A percentile compares a stretch with the other conserved stretches of the same genome.
phyloP scores from a whole-genome alignment of 2,888 invertebrate genomes.

The Clostera curtula region DNA sequence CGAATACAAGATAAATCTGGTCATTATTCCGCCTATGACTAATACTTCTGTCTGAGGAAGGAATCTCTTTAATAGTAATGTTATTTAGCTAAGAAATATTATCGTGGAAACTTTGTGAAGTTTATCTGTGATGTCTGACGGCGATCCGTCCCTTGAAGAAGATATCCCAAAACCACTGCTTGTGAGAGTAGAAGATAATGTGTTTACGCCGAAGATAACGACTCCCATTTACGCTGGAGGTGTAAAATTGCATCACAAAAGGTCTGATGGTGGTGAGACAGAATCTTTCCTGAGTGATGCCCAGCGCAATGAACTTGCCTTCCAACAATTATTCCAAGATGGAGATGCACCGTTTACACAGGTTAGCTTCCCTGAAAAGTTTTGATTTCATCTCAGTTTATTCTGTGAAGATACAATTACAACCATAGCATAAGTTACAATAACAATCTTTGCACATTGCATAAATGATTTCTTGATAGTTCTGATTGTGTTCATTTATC shows the following conservation, averaged over 20 bases:
- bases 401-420: too few relatives aligned
- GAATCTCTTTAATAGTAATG: constrained; percentile 12
- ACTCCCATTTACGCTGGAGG: constrained; percentile 60
- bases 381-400: too few relatives aligned
- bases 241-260: constrained; percentile 54
- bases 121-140: constrained; percentile 68
- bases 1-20: constrained; percentile 16
- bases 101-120: constrained; percentile 12
- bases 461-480: too few relatives aligned
- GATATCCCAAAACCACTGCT: constrained; percentile 60
- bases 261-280: constrained; percentile 50
- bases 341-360: constrained; percentile 52
- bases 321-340: constrained; percentile 58
- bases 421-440: too few relatives aligned
- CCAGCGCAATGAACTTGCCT: constrained; percentile 61
- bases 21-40: constrained; percentile 22
- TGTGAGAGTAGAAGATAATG: constrained; percentile 56
- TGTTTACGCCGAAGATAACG: constrained; percentile 62
- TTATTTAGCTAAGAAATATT: constrained; percentile 10
- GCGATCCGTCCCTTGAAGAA: constrained; percentile 69
- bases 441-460: too few relatives aligned
- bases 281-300: constrained; percentile 59
- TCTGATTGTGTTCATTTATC: too few relatives aligned
- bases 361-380: too few relatives aligned
- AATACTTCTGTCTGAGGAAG: constrained; percentile 15